Base-by-base conservation (phyloP, 2,797 vertebrate genomes). In the Lepilemur ruficaudatus region DNA sequence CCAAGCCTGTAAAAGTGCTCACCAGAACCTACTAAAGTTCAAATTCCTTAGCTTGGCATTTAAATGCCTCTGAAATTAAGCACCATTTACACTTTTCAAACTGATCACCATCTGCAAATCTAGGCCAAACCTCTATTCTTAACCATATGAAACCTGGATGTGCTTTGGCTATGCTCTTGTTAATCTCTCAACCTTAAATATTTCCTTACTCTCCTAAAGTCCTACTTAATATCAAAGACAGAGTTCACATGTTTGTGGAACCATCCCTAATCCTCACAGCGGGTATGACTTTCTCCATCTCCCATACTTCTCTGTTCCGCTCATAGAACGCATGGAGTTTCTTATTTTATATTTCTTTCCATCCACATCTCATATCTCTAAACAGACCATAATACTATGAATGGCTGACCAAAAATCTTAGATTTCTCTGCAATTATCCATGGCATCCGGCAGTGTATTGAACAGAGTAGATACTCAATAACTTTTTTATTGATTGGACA, bases 51-150 rank as follows among this genome's bases (percentile, higher is more conserved):
- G n/a, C 14, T 38, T 96, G 82, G 25, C 79, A 78, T 65, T 69
- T 57, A 83, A 94, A 73, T 93, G 89, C 72, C 78, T 76, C 38
- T 63, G 35, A 91, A 52, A 84, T 87, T 43, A 80, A 59, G 22
- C 5, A 12, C 38, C 48, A 28, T 18, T 65, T 48, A 57, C 0
- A 28, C 7, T 73, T 41, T 69, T 75, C 46, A 79, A 13, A 46
- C 57, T 92, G 35, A 30, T 87, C 25, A 55, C 55, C 13, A 35
- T 20, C 18, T 28, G 12, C 18, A 50, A 52, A 70, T 88, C 46
- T 38, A 76, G 52, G 10, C 41, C 70, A 92, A 75, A 43, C 38
- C 52, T 87, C 70, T 76, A 30, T 57, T 81, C 48, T 86, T 89
- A 87, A 63, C 59, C 46, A 17, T 14, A 25, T 38, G n/a, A 50